A percentile compares a stretch with the other conserved stretches of the same genome.
These are phyloP conservation scores for Saxicola maurus DNA, from an alignment of 2,797 vertebrate species.

Conservation along the genomic window DNA sequence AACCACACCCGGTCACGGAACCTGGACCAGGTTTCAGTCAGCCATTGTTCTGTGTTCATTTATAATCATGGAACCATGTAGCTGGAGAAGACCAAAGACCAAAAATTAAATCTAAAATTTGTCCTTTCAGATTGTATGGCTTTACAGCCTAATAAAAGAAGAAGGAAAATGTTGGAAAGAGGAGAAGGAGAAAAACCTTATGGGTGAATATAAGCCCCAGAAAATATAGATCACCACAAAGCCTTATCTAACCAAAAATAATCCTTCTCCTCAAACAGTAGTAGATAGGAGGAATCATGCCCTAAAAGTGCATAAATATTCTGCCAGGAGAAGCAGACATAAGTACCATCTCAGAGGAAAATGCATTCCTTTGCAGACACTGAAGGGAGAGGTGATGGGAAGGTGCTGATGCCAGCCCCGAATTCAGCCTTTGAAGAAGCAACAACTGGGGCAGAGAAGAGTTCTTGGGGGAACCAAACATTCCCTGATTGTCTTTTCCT, in stretches of 20 bases:
- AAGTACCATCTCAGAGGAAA: not conserved
- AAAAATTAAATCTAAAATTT: not conserved
- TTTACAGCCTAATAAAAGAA: not conserved
- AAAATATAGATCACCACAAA: not conserved
- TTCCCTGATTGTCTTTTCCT: not conserved
- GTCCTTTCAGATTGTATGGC: not conserved
- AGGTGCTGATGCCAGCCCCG: not conserved
- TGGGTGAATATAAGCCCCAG: not conserved
- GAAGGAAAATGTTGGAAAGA: not conserved
- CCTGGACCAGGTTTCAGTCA: not conserved
- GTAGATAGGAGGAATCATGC: not conserved
- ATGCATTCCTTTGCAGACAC: not conserved
- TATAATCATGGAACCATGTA: not conserved
- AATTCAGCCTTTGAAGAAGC: not conserved
- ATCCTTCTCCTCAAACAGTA: not conserved
- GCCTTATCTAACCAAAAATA: not conserved
- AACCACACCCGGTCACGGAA: not conserved
- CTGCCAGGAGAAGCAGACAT: not conserved
- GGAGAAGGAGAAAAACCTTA: not conserved
- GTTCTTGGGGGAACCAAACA: not conserved
- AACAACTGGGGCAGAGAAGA: not conserved
- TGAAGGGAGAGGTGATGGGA: not conserved
- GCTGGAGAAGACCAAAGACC: not conserved
- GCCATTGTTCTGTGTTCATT: not conserved
- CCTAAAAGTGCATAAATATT: not conserved